Percentiles rank a stretch among this genome's conserved stretches.
Evolutionary conservation across 2,888 invertebrate genomes (phyloP).

Genomic region (Plebejus melissa): DNA sequence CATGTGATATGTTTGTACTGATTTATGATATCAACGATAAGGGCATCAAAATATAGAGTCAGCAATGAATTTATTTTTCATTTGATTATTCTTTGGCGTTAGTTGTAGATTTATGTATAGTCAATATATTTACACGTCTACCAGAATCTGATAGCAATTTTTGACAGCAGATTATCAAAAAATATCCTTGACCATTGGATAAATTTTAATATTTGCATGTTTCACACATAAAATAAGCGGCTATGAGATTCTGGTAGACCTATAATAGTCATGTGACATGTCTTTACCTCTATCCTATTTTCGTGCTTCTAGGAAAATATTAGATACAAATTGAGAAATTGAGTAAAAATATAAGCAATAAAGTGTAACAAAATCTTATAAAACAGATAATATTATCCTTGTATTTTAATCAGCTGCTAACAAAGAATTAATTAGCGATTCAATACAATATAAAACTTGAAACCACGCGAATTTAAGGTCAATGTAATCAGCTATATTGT

Average conservation of each 20-base stretch:
- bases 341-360: background rate
- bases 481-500: constrained; percentile 2
- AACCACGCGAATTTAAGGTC: background rate
- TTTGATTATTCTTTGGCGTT: background rate
- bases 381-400: background rate
- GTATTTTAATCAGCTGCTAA: background rate
- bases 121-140: too few species aligned
- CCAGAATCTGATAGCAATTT: too few species aligned
- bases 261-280: too few species aligned
- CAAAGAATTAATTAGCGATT: background rate
- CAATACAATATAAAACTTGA: background rate
- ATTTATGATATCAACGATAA: background rate
- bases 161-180: too few species aligned
- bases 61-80: background rate
- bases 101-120: background rate
- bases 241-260: too few species aligned
- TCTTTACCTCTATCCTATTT: too few species aligned
- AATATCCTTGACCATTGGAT: too few species aligned
- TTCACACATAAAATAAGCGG: too few species aligned
- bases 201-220: too few species aligned
- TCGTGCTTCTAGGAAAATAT: background rate
- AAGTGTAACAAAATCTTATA: background rate
- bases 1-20: background rate
- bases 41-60: background rate
- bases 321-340: background rate